Evolutionary conservation across 2,797 vertebrate species (phyloP).

Genomic region (Semotilus atromaculatus): DNA sequence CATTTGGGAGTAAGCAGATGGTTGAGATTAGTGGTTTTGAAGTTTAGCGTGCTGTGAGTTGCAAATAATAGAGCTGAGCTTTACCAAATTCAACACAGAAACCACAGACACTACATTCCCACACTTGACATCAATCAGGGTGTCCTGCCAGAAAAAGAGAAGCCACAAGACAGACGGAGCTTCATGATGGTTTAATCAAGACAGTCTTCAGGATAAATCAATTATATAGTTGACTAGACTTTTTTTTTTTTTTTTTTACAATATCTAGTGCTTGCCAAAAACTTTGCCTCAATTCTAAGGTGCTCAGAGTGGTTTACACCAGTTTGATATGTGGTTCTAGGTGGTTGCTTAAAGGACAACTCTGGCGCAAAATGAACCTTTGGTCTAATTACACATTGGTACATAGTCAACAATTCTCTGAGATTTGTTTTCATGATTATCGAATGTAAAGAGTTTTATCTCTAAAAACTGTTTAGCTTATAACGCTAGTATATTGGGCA

Average conservation of each 20-base stretch:
- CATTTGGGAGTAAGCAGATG: slow-evolving; percentile 49
- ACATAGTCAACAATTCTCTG: too few species aligned
- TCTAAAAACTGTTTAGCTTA: too few species aligned
- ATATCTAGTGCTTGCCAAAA: slow-evolving; percentile 2
- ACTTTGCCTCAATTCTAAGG: neutral
- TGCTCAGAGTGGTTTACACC: neutral
- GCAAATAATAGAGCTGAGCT: slow-evolving; percentile 40
- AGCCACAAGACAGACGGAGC: neutral
- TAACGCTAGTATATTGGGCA: too few species aligned
- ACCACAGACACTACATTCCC: slow-evolving; percentile 40
- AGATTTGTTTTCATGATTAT: too few species aligned
- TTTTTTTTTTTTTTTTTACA: neutral
- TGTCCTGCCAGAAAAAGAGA: slow-evolving; percentile 25
- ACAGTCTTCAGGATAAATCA: slow-evolving; percentile 8
- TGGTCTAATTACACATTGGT: too few species aligned
- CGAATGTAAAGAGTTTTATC: too few species aligned
- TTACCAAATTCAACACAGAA: slow-evolving; percentile 12
- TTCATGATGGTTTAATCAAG: slow-evolving; percentile 23
- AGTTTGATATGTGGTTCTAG: neutral
- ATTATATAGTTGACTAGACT: slow-evolving; percentile 17
- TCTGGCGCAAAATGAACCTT: too few species aligned
- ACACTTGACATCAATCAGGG: slow-evolving; percentile 38
- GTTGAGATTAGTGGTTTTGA: slow-evolving; percentile 49
- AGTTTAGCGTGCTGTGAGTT: slow-evolving; percentile 36
- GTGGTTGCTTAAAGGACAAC: neutral